phyloP scores from a whole-genome alignment of 2,113 vertebrate species.

The Abramis brama region DNA sequence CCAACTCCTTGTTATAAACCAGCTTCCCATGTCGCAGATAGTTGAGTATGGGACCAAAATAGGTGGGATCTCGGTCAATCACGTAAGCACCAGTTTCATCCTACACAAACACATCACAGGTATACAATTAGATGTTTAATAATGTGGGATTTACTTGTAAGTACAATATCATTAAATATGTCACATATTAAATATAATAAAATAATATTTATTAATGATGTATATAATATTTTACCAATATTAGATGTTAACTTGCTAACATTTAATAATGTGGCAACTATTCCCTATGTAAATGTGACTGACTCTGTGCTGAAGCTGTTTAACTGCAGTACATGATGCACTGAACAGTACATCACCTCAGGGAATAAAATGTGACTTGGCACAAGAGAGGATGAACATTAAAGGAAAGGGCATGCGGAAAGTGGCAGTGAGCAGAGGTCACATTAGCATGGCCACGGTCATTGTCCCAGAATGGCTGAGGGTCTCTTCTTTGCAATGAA shows the following conservation, averaged over 20 bases:
- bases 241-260: neutral
- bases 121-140: neutral
- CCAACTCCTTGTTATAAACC: constrained; percentile 96
- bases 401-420: constrained; percentile 18
- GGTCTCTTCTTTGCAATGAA: constrained; percentile 40
- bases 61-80: constrained; percentile 96
- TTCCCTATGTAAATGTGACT: neutral
- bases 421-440: constrained; percentile 29
- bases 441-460: constrained; percentile 21
- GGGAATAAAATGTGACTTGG: constrained; percentile 12
- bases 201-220: neutral
- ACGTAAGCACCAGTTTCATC: constrained; percentile 97
- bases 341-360: constrained; percentile 17
- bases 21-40: constrained; percentile 96
- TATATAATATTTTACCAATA: neutral
- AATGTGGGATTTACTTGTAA: neutral
- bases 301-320: neutral
- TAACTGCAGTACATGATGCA: neutral
- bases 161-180: neutral
- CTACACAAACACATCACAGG: constrained; percentile 68
- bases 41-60: constrained; percentile 98
- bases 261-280: neutral
- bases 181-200: neutral
- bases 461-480: constrained; percentile 18
- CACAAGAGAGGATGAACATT: neutral